Conservation (phyloP, 2,888 invertebrate genomes). For the Neuroscelio doddi region DNA sequence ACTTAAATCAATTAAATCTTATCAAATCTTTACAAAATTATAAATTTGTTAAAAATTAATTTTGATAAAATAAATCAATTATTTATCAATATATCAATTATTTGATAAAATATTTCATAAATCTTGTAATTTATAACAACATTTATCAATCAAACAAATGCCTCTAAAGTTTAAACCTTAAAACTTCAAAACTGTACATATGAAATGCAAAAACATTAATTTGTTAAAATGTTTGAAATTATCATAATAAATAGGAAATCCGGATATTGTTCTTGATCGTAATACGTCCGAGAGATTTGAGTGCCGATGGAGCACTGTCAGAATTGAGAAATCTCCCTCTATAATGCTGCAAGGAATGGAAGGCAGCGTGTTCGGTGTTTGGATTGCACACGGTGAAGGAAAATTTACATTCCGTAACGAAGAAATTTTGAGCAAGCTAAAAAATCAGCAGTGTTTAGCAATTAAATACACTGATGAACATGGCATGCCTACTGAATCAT, state of each 20-base stretch:
- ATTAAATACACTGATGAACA: constrained; percentile 89
- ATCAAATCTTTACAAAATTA: too few species aligned
- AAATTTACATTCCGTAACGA: constrained; percentile 78
- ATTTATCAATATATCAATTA: too few species aligned
- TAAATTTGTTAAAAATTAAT: too few species aligned
- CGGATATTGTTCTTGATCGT: constrained; percentile 81
- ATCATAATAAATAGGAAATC: constrained; percentile 8
- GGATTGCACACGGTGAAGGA: constrained; percentile 98
- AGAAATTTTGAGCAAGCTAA: constrained; percentile 73
- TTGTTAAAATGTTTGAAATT: too few species aligned
- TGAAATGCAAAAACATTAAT: too few species aligned
- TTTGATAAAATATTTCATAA: too few species aligned
- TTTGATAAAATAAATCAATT: too few species aligned
- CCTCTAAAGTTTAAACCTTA: too few species aligned
- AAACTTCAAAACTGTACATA: too few species aligned
- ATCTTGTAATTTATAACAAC: too few species aligned
- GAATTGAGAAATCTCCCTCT: constrained; percentile 80
- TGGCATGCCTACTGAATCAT: constrained; percentile 82
- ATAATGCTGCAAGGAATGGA: constrained; percentile 95
- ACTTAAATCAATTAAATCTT: too few species aligned
- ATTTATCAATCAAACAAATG: too few species aligned
- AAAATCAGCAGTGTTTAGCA: constrained; percentile 79
- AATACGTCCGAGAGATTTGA: constrained; percentile 93
- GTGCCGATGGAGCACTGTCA: constrained; percentile 82
- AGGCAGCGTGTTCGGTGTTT: constrained; percentile 91